phyloP scores from a whole-genome alignment of 2,113 vertebrate genomes.

The Protomyctophum bolini region DNA sequence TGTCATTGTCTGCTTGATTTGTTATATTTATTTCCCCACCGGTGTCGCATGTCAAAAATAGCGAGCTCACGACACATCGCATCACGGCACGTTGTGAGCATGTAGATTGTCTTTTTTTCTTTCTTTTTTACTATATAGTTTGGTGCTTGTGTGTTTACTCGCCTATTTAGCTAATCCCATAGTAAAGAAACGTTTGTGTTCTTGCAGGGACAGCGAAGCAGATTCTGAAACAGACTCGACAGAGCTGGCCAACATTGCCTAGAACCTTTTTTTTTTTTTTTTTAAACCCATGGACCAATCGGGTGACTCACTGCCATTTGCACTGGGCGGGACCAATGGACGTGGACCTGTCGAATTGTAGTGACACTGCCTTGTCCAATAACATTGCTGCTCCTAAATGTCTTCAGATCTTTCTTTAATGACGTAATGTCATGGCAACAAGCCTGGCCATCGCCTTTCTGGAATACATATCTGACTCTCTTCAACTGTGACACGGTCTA shows the following conservation, averaged over 20 bases:
- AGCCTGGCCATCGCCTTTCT: slow-evolving; percentile 28
- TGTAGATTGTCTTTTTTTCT: background rate
- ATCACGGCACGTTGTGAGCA: background rate
- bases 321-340: slow-evolving; percentile 50
- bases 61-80: too few relatives aligned
- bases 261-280: slow-evolving; percentile 7
- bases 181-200: background rate
- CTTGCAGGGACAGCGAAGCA: slow-evolving; percentile 67
- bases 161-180: background rate
- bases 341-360: slow-evolving; percentile 17
- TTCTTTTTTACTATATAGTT: background rate
- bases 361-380: slow-evolving; percentile 42
- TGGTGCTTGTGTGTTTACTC: background rate
- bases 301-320: slow-evolving; percentile 41
- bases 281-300: slow-evolving; percentile 22
- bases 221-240: slow-evolving; percentile 71
- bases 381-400: slow-evolving; percentile 34
- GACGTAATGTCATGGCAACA: slow-evolving; percentile 14
- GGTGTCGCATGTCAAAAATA: too few relatives aligned
- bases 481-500: background rate
- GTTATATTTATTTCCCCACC: too few relatives aligned
- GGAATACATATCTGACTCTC: background rate
- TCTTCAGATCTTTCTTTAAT: slow-evolving; percentile 7
- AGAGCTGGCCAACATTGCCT: slow-evolving; percentile 65
- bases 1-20: too few relatives aligned